phyloP scores from a whole-genome alignment of 2,888 invertebrate genomes.

The Drosophila austrosaltans region DNA sequence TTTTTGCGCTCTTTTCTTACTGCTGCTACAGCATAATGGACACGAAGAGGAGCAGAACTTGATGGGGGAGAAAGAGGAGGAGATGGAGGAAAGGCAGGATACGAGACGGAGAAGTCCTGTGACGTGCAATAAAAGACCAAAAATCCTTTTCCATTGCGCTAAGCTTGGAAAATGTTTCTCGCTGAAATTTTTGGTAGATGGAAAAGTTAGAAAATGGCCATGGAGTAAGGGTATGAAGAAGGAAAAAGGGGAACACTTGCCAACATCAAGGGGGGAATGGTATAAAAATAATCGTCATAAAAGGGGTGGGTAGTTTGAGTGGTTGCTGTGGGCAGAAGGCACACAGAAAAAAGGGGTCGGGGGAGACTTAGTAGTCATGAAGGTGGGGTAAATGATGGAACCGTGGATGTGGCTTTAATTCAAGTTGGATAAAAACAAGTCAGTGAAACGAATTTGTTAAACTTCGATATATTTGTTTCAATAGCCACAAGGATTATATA shows the following conservation, averaged over 20 bases:
- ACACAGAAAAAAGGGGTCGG: neutral
- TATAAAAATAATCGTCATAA: constrained; percentile 78
- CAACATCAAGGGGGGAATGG: constrained; percentile 18
- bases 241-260: constrained; percentile 7
- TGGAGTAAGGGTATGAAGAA: constrained; percentile 29
- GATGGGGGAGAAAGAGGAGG: constrained; percentile 6
- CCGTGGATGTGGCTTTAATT: constrained; percentile 4
- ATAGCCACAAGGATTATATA: neutral
- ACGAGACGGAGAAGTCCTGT: constrained; percentile 65
- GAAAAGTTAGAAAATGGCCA: constrained; percentile 48
- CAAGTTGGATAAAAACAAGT: constrained; percentile 1
- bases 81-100: constrained; percentile 52
- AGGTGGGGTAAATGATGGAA: constrained; percentile 25
- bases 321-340: constrained; percentile 30
- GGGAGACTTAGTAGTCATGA: constrained; percentile 5
- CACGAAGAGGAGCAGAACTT: constrained; percentile 42
- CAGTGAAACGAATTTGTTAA: neutral
- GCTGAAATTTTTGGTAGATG: constrained; percentile 67
- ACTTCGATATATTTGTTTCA: neutral
- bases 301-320: constrained; percentile 47
- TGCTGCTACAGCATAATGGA: constrained; percentile 71
- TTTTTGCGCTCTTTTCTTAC: neutral
- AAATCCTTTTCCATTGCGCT: constrained; percentile 79
- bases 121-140: constrained; percentile 79
- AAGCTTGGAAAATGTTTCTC: constrained; percentile 69